A percentile compares a stretch with the other conserved stretches of the same genome.
Conservation (phyloP, 2,113 vertebrate species). For the Menidia beryllina region DNA sequence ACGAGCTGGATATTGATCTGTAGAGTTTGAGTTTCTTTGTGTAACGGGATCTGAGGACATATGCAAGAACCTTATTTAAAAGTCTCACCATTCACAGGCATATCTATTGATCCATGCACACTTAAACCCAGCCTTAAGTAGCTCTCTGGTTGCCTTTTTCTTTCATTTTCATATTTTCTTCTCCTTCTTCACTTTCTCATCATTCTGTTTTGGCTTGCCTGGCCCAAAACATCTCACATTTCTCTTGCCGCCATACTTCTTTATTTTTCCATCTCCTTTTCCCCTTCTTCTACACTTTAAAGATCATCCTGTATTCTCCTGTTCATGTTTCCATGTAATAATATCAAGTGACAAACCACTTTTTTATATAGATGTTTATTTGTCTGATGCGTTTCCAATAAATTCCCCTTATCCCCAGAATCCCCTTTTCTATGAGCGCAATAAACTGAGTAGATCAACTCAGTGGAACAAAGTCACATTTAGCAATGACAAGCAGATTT, state of each 20-base stretch:
- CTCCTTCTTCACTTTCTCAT: constrained; percentile 26
- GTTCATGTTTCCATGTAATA: constrained; percentile 53
- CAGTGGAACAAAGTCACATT: constrained; percentile 55
- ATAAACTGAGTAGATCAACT: constrained; percentile 69
- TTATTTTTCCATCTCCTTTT: constrained; percentile 16
- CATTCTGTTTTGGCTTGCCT: constrained; percentile 9
- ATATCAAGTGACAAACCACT: constrained; percentile 54
- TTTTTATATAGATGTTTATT: constrained; percentile 69
- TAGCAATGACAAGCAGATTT: constrained; percentile 48
- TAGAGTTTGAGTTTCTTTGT: constrained; percentile 76
- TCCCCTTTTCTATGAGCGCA: constrained; percentile 60
- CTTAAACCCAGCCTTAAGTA: constrained; percentile 71
- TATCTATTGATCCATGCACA: constrained; percentile 77
- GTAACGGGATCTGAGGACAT: constrained; percentile 76
- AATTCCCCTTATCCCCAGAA: constrained; percentile 57
- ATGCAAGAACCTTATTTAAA: constrained; percentile 74
- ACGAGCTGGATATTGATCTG: constrained; percentile 71
- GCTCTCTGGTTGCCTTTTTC: constrained; percentile 56
- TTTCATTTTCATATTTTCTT: constrained; percentile 32
- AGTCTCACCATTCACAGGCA: constrained; percentile 74
- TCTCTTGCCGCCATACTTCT: constrained; percentile 40
- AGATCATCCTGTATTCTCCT: constrained; percentile 39
- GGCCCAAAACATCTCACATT: constrained; percentile 27
- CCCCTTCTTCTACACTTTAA: constrained; percentile 46
- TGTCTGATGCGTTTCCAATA: constrained; percentile 59